Evolutionary conservation across 2,797 vertebrate genomes (phyloP).

Genomic region (Coregonus sp.): DNA sequence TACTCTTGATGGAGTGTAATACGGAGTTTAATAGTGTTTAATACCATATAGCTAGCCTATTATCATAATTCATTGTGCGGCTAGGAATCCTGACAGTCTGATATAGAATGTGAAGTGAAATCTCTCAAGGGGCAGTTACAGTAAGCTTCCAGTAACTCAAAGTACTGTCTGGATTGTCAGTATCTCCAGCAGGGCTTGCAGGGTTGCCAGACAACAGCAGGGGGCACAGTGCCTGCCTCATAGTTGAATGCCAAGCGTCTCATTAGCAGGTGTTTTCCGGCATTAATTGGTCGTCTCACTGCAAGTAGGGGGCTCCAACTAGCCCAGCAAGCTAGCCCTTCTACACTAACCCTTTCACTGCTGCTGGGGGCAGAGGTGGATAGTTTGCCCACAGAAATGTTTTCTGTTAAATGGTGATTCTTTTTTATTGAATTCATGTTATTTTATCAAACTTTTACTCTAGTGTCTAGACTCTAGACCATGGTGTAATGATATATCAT

Average conservation of each 20-base stretch:
- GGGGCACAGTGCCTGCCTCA: conserved; percentile 62
- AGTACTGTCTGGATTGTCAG: conserved; percentile 19
- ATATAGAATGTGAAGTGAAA: background rate
- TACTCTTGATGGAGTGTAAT: too few species aligned
- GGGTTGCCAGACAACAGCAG: conserved; percentile 56
- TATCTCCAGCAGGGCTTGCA: conserved; percentile 46
- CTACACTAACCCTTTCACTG: background rate
- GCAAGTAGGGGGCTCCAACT: background rate
- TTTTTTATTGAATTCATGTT: background rate
- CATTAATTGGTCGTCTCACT: conserved; percentile 61
- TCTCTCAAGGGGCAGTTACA: background rate
- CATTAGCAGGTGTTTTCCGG: conserved; percentile 74
- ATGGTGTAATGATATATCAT: too few species aligned
- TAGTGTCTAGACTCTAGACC: background rate
- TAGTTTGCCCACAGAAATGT: background rate
- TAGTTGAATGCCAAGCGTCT: conserved; percentile 78
- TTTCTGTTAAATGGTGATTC: too few species aligned
- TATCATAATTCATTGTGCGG: too few species aligned
- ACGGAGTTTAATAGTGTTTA: background rate
- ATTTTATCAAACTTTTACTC: background rate
- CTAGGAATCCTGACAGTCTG: background rate
- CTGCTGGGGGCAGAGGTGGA: background rate
- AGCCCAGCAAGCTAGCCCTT: background rate
- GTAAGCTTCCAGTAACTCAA: background rate
- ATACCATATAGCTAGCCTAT: background rate